These are phyloP conservation scores for Heteromormyrus szaboi DNA, from an alignment of 2,797 vertebrate species.

Conservation along the genomic window DNA sequence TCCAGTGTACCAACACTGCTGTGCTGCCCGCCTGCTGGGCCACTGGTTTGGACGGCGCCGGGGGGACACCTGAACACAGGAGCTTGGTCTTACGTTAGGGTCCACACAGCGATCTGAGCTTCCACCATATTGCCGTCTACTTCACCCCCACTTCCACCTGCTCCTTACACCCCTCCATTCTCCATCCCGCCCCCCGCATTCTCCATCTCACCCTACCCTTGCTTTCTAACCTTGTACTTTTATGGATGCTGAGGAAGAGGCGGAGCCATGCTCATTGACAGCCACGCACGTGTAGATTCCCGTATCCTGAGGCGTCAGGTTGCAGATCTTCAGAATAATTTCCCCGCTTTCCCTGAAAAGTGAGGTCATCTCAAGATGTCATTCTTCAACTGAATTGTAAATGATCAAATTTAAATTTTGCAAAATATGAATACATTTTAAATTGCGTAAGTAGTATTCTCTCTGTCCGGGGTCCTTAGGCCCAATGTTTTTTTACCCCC, in stretches of 20 bases:
- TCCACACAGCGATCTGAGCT: background rate
- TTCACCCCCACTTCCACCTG: background rate
- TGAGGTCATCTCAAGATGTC: background rate
- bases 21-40: conserved; percentile 90
- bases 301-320: conserved; percentile 93
- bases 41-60: conserved; percentile 82
- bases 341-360: conserved; percentile 82
- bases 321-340: conserved; percentile 88
- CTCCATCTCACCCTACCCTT: background rate
- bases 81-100: background rate
- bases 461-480: background rate
- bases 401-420: background rate
- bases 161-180: background rate
- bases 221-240: conserved; percentile 85
- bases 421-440: background rate
- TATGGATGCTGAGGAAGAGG: conserved; percentile 86
- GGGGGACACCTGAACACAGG: conserved; percentile 75
- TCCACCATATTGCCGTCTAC: background rate
- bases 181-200: background rate
- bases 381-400: background rate
- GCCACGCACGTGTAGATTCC: conserved; percentile 95
- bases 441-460: background rate
- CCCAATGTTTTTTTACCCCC: background rate
- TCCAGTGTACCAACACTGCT: conserved; percentile 88
- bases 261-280: conserved; percentile 77